Evolutionary conservation across 1,140 invertebrate genomes (phyloP), one percentile per base, ranked within the genome.

Genomic region (Drosophila asahinai): DNA sequence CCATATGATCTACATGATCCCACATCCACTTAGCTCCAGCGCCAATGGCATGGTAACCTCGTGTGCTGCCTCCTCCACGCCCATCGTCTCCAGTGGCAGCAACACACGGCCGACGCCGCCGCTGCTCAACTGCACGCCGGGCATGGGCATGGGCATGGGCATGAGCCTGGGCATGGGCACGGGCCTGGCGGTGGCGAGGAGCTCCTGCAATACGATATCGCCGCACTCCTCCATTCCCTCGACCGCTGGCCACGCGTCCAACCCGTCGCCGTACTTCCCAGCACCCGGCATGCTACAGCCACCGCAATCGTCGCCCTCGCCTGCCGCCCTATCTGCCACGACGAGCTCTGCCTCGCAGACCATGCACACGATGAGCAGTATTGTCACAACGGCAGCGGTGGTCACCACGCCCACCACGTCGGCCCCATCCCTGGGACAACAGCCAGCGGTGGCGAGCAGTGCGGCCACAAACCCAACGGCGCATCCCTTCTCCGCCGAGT

Each of bases 401-500:
- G 63, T 62, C 11, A 71, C 71, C n/a, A 82, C 86, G 3, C 72
- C 75, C 30, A 81, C 86, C 2, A 80, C 78, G 2, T 61, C 86
- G n/a, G 49, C 86, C 7, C 54, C 81, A n/a, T 52, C 83, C 9
- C 48, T 58, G 25, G 54, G 63, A 14, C 63, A 79, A 15, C 63
- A 79, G 49, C 58, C 84, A 0, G 42, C 80, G 12, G 66, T 48
- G n/a, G 40, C 82, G 22, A 94, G 94, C 86, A 94, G 15, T 43
- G 40, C 80, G 22, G 94, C 94, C 83, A 94, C 77, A 7, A 65
- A 64, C 47, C 49, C 77, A 62, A 58, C 93, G 67, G 82, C 93
- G 14, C 91, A 97, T 93, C 97, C 97, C 6, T 97, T 97, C 93
- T 97, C 97, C 3, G 97, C 97, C 14, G 97, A 97, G 92, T 97